Evolutionary conservation across 2,797 vertebrate genomes (phyloP).

Genomic region (Amazona ochrocephala): DNA sequence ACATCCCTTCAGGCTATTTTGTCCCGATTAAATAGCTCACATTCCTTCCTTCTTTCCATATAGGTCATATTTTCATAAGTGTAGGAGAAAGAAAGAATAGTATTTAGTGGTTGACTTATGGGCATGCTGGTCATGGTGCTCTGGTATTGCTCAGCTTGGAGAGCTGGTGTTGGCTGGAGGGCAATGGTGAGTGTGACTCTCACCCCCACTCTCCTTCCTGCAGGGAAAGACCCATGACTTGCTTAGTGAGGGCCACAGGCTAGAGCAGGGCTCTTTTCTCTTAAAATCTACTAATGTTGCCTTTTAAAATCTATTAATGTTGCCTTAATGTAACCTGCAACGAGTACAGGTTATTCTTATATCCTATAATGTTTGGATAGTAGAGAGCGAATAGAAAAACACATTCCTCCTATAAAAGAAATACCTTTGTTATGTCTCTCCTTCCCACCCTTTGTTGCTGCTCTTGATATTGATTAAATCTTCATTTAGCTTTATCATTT

Average conservation of each 20-base stretch:
- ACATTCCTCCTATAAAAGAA: not conserved
- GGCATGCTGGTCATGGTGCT: not conserved
- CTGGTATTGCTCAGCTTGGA: not conserved
- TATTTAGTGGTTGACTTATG: not conserved
- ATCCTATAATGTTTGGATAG: not conserved
- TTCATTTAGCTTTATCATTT: constrained; percentile 39
- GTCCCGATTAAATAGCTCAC: not conserved
- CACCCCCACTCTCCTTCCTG: not conserved
- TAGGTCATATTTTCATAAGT: not conserved
- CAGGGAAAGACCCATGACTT: not conserved
- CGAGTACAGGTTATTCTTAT: not conserved
- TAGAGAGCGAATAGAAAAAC: not conserved
- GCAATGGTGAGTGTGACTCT: not conserved
- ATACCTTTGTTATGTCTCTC: not conserved
- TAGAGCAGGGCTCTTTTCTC: not conserved
- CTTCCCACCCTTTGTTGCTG: not conserved
- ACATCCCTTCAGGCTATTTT: not conserved
- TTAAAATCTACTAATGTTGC: not conserved
- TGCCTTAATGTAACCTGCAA: not conserved
- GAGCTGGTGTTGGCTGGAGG: not conserved
- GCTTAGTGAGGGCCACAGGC: not conserved
- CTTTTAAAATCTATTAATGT: not conserved
- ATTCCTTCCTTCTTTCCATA: not conserved
- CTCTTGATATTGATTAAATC: constrained; percentile 35
- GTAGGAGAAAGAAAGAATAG: not conserved